Conservation (phyloP, 2,797 vertebrate genomes). For the Remorina albescens region DNA sequence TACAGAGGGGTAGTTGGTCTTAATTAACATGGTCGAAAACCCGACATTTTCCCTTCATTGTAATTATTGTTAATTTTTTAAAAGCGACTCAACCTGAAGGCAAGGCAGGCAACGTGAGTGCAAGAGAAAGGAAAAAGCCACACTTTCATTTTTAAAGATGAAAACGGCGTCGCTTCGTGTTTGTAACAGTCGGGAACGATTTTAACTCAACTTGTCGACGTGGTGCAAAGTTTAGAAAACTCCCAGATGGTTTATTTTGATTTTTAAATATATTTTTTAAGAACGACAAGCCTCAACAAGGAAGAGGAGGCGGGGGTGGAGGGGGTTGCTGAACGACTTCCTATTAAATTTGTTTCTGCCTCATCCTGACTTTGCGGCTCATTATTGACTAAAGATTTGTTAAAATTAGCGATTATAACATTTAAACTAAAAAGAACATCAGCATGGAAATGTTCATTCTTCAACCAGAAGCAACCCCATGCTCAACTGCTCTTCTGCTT, state of each 20-base stretch:
- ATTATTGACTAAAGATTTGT: slow-evolving; percentile 16
- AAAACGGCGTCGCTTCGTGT: slow-evolving; percentile 26
- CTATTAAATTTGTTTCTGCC: slow-evolving; percentile 67
- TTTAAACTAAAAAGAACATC: slow-evolving; percentile 1
- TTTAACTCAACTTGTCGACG: slow-evolving; percentile 37
- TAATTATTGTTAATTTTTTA: slow-evolving; percentile 89
- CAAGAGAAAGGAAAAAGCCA: slow-evolving; percentile 18
- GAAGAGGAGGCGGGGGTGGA: slow-evolving; percentile 67
- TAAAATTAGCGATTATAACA: slow-evolving; percentile 15
- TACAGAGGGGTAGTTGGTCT: slow-evolving; percentile 59
- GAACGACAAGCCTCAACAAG: slow-evolving; percentile 81
- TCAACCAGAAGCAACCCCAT: not conserved
- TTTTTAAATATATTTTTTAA: slow-evolving; percentile 87
- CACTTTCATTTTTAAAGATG: slow-evolving; percentile 59
- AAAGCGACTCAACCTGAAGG: slow-evolving; percentile 48
- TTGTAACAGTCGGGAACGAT: slow-evolving; percentile 84
- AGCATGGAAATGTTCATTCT: not conserved
- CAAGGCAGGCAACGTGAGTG: slow-evolving; percentile 54
- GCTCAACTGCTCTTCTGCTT: not conserved
- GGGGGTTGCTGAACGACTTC: slow-evolving; percentile 63
- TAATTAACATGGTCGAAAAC: slow-evolving; percentile 85
- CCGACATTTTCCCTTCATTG: slow-evolving; percentile 43
- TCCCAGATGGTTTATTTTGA: slow-evolving; percentile 55
- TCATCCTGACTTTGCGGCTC: slow-evolving; percentile 33
- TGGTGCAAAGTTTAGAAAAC: slow-evolving; percentile 60